Evolutionary conservation across 2,888 invertebrate genomes (phyloP).

Genomic region (Xestoiulus laeticollis): DNA sequence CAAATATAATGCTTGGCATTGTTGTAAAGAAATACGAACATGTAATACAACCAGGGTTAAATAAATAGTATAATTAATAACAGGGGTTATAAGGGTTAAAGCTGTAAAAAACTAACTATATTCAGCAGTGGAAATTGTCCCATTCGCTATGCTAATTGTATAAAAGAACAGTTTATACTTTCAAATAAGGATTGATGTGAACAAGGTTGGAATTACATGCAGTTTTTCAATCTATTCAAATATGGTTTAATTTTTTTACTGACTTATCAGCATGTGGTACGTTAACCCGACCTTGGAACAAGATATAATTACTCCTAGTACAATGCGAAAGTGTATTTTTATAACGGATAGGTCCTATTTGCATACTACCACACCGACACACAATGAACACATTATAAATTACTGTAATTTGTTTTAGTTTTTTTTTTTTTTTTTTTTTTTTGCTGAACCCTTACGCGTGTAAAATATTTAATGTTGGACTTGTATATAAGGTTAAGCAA

Average conservation of each 20-base stretch:
- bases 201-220: slow-evolving; percentile 23
- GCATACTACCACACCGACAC: slow-evolving; percentile 38
- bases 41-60: neutral
- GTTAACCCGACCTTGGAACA: slow-evolving; percentile 47
- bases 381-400: slow-evolving; percentile 32
- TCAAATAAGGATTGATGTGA: slow-evolving; percentile 30
- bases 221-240: slow-evolving; percentile 42
- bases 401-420: slow-evolving; percentile 30
- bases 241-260: slow-evolving; percentile 2
- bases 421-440: neutral
- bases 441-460: neutral
- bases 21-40: neutral
- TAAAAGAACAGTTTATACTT: neutral
- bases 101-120: neutral
- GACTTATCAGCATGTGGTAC: slow-evolving; percentile 42
- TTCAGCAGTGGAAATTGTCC: neutral
- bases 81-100: neutral
- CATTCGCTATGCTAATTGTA: slow-evolving; percentile 7
- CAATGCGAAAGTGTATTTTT: slow-evolving; percentile 42
- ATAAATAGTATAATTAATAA: neutral
- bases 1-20: neutral
- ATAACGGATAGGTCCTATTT: slow-evolving; percentile 45
- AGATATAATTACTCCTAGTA: slow-evolving; percentile 35
- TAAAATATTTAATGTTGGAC: neutral
- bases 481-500: neutral